These are phyloP conservation scores for Mormyrus hasselquistii DNA, from an alignment of 2,797 vertebrate genomes.

Conservation along the genomic window DNA sequence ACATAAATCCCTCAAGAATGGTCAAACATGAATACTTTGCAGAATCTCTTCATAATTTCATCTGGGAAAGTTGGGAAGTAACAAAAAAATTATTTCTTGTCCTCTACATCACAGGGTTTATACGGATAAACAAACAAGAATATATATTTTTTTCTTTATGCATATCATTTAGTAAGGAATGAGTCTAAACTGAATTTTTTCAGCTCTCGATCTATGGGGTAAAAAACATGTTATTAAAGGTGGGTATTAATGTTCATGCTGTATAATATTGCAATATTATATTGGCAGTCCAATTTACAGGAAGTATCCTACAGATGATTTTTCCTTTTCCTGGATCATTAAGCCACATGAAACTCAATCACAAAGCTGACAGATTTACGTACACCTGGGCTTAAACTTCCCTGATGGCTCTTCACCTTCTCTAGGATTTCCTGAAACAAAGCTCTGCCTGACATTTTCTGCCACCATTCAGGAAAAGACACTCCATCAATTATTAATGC, in stretches of 20 bases:
- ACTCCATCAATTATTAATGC: slow-evolving; percentile 17
- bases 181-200: background rate
- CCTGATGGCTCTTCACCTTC: background rate
- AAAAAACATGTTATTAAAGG: background rate
- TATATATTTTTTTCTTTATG: background rate
- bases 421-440: background rate
- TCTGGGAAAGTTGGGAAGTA: background rate
- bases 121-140: background rate
- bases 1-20: background rate
- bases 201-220: background rate
- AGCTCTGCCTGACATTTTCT: background rate
- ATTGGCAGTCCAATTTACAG: background rate
- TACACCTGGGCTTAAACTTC: background rate
- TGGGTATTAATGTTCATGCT: background rate
- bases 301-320: background rate
- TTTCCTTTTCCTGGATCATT: background rate
- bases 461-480: slow-evolving; percentile 5
- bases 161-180: background rate
- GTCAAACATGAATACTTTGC: background rate
- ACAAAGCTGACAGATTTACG: background rate
- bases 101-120: background rate
- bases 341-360: background rate
- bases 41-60: background rate
- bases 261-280: background rate
- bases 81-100: background rate